A percentile compares a stretch with the other conserved stretches of the same genome.
Evolutionary conservation across 2,113 vertebrate genomes (phyloP).

Genomic region (Corythornis vintsioides): DNA sequence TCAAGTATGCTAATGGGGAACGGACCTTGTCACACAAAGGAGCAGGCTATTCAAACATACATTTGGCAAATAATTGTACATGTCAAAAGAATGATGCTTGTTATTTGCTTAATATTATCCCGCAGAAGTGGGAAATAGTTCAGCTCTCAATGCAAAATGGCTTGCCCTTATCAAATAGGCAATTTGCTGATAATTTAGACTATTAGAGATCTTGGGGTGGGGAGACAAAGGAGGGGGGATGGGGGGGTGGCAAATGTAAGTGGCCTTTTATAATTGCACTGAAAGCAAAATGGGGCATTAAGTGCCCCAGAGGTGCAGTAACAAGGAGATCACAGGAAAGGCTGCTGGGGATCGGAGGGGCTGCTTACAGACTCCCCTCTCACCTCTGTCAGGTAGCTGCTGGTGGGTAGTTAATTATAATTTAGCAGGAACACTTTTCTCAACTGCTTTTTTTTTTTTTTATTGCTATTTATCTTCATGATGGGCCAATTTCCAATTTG

Average conservation of each 20-base stretch:
- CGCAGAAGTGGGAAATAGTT: slow-evolving; percentile 74
- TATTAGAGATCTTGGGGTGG: slow-evolving; percentile 73
- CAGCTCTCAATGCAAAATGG: slow-evolving; percentile 73
- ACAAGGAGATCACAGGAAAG: slow-evolving; percentile 40
- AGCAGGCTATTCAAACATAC: slow-evolving; percentile 77
- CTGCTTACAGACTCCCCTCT: slow-evolving; percentile 49
- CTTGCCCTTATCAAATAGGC: slow-evolving; percentile 76
- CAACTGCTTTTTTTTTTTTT: slow-evolving; percentile 49
- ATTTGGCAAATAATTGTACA: slow-evolving; percentile 81
- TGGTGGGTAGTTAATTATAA: slow-evolving; percentile 74
- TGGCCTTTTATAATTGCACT: slow-evolving; percentile 74
- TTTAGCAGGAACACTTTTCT: slow-evolving; percentile 61
- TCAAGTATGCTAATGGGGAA: slow-evolving; percentile 73
- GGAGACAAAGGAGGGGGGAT: neutral
- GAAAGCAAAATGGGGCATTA: slow-evolving; percentile 68
- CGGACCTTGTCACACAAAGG: slow-evolving; percentile 74
- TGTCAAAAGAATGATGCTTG: slow-evolving; percentile 79
- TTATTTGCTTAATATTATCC: slow-evolving; percentile 80
- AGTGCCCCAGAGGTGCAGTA: slow-evolving; percentile 52
- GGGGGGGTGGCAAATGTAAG: slow-evolving; percentile 46
- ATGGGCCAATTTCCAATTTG: slow-evolving; percentile 72
- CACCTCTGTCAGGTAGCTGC: slow-evolving; percentile 69
- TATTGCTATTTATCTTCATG: slow-evolving; percentile 78
- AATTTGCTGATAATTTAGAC: slow-evolving; percentile 74
- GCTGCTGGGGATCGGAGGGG: neutral